Conservation (phyloP, 2,113 vertebrate species). For the Sapajus apella region DNA sequence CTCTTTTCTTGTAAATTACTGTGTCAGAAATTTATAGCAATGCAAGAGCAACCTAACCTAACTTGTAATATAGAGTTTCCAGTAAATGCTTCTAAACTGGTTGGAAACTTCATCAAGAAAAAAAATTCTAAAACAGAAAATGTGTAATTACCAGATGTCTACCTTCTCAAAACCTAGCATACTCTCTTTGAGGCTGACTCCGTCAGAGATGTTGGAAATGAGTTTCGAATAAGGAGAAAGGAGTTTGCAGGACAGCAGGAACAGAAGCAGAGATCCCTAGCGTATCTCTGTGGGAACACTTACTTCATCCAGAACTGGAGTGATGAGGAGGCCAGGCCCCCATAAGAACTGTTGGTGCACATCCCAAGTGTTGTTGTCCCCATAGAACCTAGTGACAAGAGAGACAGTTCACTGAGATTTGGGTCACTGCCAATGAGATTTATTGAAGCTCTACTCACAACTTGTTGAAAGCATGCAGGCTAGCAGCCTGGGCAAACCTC, state of each 20-base stretch:
- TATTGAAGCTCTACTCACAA: not conserved
- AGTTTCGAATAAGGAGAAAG: not conserved
- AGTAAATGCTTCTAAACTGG: not conserved
- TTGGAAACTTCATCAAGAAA: not conserved
- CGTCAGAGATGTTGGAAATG: not conserved
- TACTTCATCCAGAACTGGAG: slow-evolving; percentile 91
- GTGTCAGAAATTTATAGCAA: too few relatives aligned
- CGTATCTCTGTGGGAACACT: slow-evolving; percentile 53
- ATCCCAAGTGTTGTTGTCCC: slow-evolving; percentile 87
- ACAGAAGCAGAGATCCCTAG: not conserved
- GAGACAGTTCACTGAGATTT: not conserved
- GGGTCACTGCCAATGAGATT: not conserved
- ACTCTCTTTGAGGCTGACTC: not conserved
- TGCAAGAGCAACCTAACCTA: too few relatives aligned
- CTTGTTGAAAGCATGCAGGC: not conserved
- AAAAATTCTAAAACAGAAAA: not conserved
- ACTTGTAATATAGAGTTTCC: not conserved
- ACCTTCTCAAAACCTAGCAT: not conserved
- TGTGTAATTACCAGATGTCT: not conserved
- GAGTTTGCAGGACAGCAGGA: too few relatives aligned
- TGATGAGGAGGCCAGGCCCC: slow-evolving; percentile 95
- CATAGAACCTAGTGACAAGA: slow-evolving; percentile 88
- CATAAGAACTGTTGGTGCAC: slow-evolving; percentile 93
- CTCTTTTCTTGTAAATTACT: too few relatives aligned
- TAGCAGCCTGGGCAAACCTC: not conserved